These are phyloP conservation scores for Lordiphosa fenestrarum DNA, from an alignment of 2,888 invertebrate species.

Conservation along the genomic window DNA sequence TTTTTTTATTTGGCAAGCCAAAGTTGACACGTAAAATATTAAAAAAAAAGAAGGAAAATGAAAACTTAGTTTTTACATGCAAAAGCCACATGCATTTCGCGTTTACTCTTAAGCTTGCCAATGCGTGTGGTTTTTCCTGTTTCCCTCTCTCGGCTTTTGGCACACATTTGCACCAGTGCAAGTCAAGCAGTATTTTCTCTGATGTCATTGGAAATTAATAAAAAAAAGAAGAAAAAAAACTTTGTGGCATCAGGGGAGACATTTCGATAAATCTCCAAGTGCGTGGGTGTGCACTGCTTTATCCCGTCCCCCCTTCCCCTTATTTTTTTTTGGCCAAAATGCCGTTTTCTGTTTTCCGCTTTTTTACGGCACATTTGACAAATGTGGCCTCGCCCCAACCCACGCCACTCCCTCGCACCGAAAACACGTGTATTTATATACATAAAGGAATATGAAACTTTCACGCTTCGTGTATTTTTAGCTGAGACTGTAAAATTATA, in stretches of 20 bases:
- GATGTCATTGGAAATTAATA: conserved; percentile 9
- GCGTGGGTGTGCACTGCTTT: conserved; percentile 1
- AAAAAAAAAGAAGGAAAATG: conserved; percentile 17
- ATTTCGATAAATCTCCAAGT: conserved; percentile 8
- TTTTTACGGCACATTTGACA: conserved; percentile 10
- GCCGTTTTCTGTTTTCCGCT: background rate
- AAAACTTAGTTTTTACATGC: conserved; percentile 16
- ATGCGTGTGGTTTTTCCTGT: conserved; percentile 7
- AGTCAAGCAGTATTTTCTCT: conserved; percentile 6
- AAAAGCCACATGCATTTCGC: conserved; percentile 12
- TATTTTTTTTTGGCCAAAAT: background rate
- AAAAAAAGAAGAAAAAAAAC: background rate
- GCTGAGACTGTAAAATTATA: too few relatives aligned
- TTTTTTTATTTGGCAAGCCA: conserved; percentile 31
- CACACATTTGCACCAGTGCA: conserved; percentile 3
- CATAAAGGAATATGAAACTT: background rate
- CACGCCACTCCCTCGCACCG: background rate
- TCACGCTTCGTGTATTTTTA: too few relatives aligned
- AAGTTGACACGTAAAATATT: conserved; percentile 48
- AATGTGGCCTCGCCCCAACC: conserved; percentile 1
- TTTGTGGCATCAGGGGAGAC: conserved; percentile 1
- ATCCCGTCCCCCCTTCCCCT: background rate
- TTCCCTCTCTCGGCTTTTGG: background rate
- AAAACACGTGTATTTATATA: background rate
- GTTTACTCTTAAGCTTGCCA: conserved; percentile 10